Evolutionary conservation across 2,113 vertebrate species (phyloP).

Genomic region (Datnioides undecimradiatus): DNA sequence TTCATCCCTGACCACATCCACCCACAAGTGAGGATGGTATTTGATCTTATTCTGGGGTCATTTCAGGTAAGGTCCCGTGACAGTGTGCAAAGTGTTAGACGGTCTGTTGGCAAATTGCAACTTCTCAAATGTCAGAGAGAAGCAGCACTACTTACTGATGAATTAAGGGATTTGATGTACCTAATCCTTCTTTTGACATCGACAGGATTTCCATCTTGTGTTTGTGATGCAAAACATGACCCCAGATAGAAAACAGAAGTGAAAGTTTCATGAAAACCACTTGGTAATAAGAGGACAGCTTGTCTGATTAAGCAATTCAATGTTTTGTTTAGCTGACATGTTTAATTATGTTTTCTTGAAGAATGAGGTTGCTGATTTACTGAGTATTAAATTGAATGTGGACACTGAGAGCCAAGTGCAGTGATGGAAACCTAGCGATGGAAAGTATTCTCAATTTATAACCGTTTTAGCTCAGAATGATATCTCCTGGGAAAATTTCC

Average conservation of each 20-base stretch:
- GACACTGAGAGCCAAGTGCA: constrained; percentile 38
- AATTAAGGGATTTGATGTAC: background rate
- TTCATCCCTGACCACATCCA: constrained; percentile 91
- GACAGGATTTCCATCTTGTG: background rate
- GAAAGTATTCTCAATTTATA: constrained; percentile 68
- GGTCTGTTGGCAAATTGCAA: background rate
- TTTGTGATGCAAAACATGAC: background rate
- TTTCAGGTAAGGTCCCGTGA: constrained; percentile 89
- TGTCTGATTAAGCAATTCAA: constrained; percentile 19
- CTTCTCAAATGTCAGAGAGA: constrained; percentile 11
- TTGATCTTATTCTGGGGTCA: constrained; percentile 93
- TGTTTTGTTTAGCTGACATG: constrained; percentile 16
- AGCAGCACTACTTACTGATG: background rate
- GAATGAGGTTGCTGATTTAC: constrained; percentile 37
- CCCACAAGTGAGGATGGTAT: constrained; percentile 87
- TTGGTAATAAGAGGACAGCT: constrained; percentile 2
- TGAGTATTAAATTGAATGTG: constrained; percentile 23
- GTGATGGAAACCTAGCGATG: constrained; percentile 50
- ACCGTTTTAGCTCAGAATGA: constrained; percentile 50
- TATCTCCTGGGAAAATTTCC: constrained; percentile 64
- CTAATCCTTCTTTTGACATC: background rate
- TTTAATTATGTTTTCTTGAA: constrained; percentile 19
- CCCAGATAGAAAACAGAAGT: background rate
- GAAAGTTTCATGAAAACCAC: background rate
- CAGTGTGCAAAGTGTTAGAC: no score